Evolutionary conservation across 1,140 invertebrate species (phyloP), one percentile per base, ranked within the genome.

Genomic region (Eriosoma lanigerum): DNA sequence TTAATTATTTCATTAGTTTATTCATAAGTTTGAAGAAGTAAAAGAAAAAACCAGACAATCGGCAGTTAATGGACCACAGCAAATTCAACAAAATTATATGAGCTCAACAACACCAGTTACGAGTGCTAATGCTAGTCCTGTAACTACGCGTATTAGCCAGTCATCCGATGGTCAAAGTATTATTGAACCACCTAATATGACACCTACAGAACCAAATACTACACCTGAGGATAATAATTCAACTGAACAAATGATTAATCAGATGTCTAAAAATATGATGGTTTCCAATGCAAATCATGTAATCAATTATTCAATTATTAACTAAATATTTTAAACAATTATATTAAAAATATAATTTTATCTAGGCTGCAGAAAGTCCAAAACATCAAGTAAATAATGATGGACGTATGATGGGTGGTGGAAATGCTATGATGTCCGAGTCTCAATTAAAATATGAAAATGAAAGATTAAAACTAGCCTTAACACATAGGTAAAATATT

Each of bases 11-110:
- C 83, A 70, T 86, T 85, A 96, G 96, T 99, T 99, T 87, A 97
- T 98, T 83, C 96, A 98, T 86, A 98, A 98, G 86, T 99, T 99
- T 86, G 95, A 97, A 89, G 96, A 98, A 87, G 95, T 99, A 21
- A 98, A 98, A 87, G 96, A 98, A 87, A 94, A 95, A 38, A 96
- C 94, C 9, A 90, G 91, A 84, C 89, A 90, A 84, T 90, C 90
- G 38, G 89, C 89, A 82, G 89, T 90, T 48, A 93, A 94, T 86
- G 90, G 90, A 82, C 92, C 91, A 60, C 56, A 66, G 9, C 66
- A 68, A 26, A 52, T 60, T 52, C 52, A 64, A 38, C 62, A 66
- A 64, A 81, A 83, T 5, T 83, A 83, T 44, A 82, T 83, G 21
- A 83, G 92, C 58, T 76, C 73, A 44, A 92, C 91, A 26, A 94